Evolutionary conservation across 2,113 vertebrate genomes (phyloP), one percentile per base, ranked within the genome.

Genomic region (Scophthalmus maximus): DNA sequence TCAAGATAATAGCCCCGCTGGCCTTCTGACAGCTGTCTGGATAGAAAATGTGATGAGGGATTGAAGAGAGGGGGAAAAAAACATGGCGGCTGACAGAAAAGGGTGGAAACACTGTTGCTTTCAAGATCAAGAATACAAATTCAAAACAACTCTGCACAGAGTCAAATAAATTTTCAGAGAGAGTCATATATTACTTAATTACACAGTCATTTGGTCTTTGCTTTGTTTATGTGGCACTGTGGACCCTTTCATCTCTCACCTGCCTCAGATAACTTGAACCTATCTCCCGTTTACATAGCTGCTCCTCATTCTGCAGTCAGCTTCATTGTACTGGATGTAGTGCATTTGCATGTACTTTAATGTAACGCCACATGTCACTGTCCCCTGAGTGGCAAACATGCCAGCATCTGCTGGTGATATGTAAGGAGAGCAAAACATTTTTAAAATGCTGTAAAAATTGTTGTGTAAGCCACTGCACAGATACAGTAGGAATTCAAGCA

Each of bases 1-100:
- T 77, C 57, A 74, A 63, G 60, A 81, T 80, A 86, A 83, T 83
- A 81, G 67, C 61, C 23, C 47, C n/a, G 56, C 67, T 72, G 72
- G 57, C 62, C 75, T 60, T 76, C 70, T 87, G 81, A 87, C 81
- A 87, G 78, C 78, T 84, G 78, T 87, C 64, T 11, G 6, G 49
- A 68, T 42, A 74, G 26, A 49, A 73, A 78, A 73, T 68, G 71
- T 56, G 65, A 74, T 62, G 66, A 59, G 61, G 42, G 46, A 51
- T 30, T 26, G 36, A 72, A 36, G 30, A 57, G 49, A 27, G 26
- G 67, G 52, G 34, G 46, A 58, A 26, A 30, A 46, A 27, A 26
- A 23, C 18, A n/a, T n/a, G 5, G 34, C 18, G 50, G 42, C 25
- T 34, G 49, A 22, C 60, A 17, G 47, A 68, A 29, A 30, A 11